A percentile compares a stretch with the other conserved stretches of the same genome.
These are phyloP conservation scores for Vulpes ferrilata DNA, from an alignment of 2,113 vertebrate species.

Conservation along the genomic window DNA sequence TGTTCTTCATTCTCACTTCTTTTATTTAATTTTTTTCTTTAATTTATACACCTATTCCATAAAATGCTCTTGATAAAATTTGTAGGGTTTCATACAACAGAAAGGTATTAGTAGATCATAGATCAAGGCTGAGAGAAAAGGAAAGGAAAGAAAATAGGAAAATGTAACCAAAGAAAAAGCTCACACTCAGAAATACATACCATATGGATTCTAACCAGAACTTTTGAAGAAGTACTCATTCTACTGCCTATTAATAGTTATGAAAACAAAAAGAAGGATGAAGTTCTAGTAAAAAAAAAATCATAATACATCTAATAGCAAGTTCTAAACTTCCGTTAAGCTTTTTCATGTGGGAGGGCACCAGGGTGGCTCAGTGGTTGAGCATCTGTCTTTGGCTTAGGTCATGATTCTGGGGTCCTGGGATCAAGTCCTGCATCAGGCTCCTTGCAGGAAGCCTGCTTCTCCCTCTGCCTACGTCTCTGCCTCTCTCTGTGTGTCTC, in stretches of 20 bases:
- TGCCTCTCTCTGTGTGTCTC: too few species aligned
- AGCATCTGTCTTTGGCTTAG: too few species aligned
- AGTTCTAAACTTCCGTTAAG: neutral
- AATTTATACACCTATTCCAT: neutral
- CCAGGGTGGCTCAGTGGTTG: too few species aligned
- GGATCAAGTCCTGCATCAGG: too few species aligned
- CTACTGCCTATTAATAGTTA: neutral
- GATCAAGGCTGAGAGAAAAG: neutral
- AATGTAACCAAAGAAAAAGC: neutral
- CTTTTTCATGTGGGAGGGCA: neutral
- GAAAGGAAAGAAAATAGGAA: conserved; percentile 16
- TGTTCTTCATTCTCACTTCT: neutral
- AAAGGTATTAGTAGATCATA: neutral
- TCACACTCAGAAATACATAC: neutral
- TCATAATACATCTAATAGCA: neutral
- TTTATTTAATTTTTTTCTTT: neutral
- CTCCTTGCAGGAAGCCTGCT: too few species aligned
- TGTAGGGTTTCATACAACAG: neutral
- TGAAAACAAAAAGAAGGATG: neutral
- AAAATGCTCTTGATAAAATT: neutral
- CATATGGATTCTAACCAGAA: neutral
- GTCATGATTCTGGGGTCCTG: too few species aligned
- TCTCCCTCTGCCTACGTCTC: too few species aligned
- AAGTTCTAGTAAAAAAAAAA: neutral
- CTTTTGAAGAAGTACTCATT: neutral